Percentiles rank a stretch among this genome's conserved stretches.
phyloP scores from a whole-genome alignment of 2,113 vertebrate genomes.

The Tragelaphus imberbis region DNA sequence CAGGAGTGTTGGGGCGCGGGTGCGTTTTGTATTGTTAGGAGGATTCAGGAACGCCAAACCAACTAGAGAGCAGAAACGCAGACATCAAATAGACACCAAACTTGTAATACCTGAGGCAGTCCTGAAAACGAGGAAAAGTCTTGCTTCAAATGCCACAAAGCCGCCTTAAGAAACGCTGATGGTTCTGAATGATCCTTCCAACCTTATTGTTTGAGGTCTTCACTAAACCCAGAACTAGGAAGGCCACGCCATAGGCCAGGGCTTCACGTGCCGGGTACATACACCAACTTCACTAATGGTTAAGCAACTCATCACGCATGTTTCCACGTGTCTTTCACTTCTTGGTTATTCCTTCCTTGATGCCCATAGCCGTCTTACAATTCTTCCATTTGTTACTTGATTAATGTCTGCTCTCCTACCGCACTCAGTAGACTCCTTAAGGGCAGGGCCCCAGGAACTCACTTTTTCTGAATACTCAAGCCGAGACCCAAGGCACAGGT shows the following conservation, averaged over 20 bases:
- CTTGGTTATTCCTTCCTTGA: background rate
- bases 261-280: background rate
- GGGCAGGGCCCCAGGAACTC: background rate
- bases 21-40: too few species aligned
- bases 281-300: background rate
- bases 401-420: background rate
- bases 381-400: background rate
- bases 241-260: background rate
- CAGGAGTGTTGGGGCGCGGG: background rate
- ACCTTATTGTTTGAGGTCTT: background rate
- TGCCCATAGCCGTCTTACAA: background rate
- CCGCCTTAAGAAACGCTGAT: background rate
- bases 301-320: background rate
- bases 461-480: background rate
- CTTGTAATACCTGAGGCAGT: background rate
- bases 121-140: background rate
- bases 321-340: background rate
- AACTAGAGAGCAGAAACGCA: background rate
- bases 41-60: background rate
- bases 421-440: background rate
- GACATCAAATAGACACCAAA: background rate
- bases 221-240: background rate
- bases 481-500: accelerated
- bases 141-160: background rate
- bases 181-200: background rate